Evolutionary conservation across 1,140 invertebrate genomes (phyloP).

Genomic region (Lepidostoma basale): DNA sequence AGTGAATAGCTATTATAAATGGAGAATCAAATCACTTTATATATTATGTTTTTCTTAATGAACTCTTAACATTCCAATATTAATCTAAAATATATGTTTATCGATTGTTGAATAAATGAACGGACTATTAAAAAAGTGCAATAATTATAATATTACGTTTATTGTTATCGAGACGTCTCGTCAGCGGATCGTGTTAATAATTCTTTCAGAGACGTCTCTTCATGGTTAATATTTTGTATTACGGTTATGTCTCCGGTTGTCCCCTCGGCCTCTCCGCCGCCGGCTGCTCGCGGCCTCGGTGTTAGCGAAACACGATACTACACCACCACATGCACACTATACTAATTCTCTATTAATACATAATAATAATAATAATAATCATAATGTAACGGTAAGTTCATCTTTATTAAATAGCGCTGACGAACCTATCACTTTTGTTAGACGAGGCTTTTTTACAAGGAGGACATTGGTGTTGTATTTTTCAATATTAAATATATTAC

Average conservation of each 20-base stretch:
- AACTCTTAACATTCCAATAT: constrained; percentile 14
- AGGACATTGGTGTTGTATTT: constrained; percentile 3
- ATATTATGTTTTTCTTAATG: not conserved
- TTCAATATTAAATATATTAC: not conserved
- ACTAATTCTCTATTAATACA: constrained; percentile 27
- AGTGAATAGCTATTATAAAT: not conserved
- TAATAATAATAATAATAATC: constrained; percentile 26
- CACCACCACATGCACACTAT: constrained; percentile 39
- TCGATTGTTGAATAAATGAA: not conserved
- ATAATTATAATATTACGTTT: not conserved
- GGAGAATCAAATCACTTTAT: not conserved
- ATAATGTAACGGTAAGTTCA: not conserved
- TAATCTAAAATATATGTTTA: not conserved
- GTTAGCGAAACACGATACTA: constrained; percentile 38
- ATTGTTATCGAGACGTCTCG: not conserved
- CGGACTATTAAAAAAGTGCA: constrained; percentile 10
- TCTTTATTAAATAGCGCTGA: constrained; percentile 14
- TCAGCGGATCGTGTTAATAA: not conserved
- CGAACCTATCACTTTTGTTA: constrained; percentile 12
- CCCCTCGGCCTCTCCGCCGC: not conserved
- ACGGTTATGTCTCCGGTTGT: not conserved
- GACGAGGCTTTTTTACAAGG: constrained; percentile 3
- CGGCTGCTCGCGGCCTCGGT: constrained; percentile 34
- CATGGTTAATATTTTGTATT: too few species aligned
- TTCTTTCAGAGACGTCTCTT: too few species aligned